Base-by-base conservation (phyloP, 2,888 invertebrate genomes). In the Oligia strigilis region DNA sequence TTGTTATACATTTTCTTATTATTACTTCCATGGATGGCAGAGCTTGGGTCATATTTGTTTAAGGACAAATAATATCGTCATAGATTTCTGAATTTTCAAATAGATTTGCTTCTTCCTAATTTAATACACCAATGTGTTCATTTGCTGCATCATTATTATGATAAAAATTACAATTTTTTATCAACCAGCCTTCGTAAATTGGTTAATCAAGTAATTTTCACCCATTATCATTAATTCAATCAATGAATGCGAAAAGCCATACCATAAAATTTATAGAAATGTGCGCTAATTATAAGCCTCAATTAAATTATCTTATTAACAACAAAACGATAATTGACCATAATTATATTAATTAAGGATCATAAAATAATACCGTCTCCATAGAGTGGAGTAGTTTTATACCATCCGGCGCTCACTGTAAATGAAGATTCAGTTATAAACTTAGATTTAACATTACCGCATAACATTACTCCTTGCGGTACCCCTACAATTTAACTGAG, bases 371-470 rank as follows among this genome's bases (percentile, higher is more conserved):
- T 86, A 69, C 88, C 90, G 69, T 75, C 62, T 91, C 89, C 82
- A 89, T 78, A 75, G 78, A 75, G 70, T 84, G 84, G 76, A 81
- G 78, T 43, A n/a, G 71, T 80, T 87, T 90, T 92, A 89, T 86
- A 83, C 85, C 89, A 91, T 92, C 91, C 88, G 86, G 85, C 82
- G 80, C 80, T 84, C 88, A 85, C 90, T 89, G 91, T 92, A 92
- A 93, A 93, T 91, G 91, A 93, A 93, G 92, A 93, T 92, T 93
- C 94, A 93, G 93, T 93, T 94, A 94, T 95, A 94, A 94, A 93
- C 93, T 92, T 87, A 92, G 92, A 93, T 93, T 93, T 92, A 94
- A 93, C 91, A 91, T 93, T 93, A 93, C 93, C 91, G 91, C 92
- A 93, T 93, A 93, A 92, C 93, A 94, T 93, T 92, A 93, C 92